A percentile compares a stretch with the other conserved stretches of the same genome.
These are phyloP conservation scores for Melanaphis sacchari DNA, from an alignment of 1,140 invertebrate genomes.

Conservation along the genomic window DNA sequence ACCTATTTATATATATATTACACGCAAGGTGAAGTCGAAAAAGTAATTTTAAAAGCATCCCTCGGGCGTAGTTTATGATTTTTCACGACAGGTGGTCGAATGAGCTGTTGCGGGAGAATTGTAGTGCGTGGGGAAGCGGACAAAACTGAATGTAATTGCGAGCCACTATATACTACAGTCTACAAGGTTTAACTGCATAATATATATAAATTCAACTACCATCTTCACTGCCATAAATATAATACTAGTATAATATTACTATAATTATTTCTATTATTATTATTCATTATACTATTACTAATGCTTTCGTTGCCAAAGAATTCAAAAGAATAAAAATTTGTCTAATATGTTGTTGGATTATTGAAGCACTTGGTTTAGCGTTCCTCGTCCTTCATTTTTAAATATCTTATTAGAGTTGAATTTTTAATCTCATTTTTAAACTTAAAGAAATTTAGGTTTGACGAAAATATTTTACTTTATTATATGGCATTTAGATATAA, in stretches of 20 bases:
- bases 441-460: no score
- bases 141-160: neutral
- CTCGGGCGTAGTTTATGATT: slow-evolving; percentile 1
- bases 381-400: neutral
- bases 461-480: no score
- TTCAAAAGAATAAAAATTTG: neutral
- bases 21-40: neutral
- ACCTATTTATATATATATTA: neutral
- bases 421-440: no score
- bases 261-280: neutral
- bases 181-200: neutral
- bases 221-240: neutral
- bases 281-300: neutral
- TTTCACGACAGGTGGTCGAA: neutral
- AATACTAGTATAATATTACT: neutral
- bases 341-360: neutral
- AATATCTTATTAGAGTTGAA: neutral
- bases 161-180: neutral
- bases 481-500: no score
- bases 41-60: slow-evolving; percentile 22
- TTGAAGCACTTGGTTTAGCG: neutral
- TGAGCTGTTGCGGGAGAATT: neutral
- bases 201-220: neutral
- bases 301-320: neutral
- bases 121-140: neutral